phyloP scores from a whole-genome alignment of 2,797 vertebrate genomes.

The Buphagus erythrorhynchus region DNA sequence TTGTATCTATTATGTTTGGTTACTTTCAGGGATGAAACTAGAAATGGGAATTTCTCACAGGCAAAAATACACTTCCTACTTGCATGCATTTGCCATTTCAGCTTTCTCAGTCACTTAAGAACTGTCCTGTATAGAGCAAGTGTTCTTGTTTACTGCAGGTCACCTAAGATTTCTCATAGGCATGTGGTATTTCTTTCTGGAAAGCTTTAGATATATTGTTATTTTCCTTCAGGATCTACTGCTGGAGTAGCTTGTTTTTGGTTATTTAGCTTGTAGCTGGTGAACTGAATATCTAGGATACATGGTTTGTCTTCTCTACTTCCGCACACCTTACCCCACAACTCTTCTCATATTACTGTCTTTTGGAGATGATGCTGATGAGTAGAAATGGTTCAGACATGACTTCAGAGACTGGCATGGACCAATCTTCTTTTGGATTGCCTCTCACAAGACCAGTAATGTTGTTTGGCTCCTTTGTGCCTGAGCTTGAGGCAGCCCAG shows the following conservation, averaged over 20 bases:
- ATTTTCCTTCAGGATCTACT: background rate
- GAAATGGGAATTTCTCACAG: background rate
- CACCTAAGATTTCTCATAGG: background rate
- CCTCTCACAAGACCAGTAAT: background rate
- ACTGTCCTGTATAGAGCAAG: background rate
- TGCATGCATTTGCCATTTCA: background rate
- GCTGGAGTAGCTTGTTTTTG: background rate
- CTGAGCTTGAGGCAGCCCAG: background rate
- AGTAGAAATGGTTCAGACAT: background rate
- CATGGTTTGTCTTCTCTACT: background rate
- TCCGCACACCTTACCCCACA: background rate
- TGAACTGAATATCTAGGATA: background rate
- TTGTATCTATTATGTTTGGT: background rate
- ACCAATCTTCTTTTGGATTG: background rate
- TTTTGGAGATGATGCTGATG: background rate
- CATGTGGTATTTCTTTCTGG: background rate
- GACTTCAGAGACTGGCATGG: background rate
- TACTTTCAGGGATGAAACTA: background rate
- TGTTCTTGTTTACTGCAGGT: background rate
- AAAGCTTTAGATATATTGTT: background rate
- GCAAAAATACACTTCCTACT: background rate
- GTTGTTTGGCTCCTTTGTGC: background rate
- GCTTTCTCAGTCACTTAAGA: background rate
- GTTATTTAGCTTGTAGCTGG: background rate
- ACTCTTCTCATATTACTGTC: background rate